phyloP scores from a whole-genome alignment of 2,797 vertebrate genomes.

The Nasua narica region DNA sequence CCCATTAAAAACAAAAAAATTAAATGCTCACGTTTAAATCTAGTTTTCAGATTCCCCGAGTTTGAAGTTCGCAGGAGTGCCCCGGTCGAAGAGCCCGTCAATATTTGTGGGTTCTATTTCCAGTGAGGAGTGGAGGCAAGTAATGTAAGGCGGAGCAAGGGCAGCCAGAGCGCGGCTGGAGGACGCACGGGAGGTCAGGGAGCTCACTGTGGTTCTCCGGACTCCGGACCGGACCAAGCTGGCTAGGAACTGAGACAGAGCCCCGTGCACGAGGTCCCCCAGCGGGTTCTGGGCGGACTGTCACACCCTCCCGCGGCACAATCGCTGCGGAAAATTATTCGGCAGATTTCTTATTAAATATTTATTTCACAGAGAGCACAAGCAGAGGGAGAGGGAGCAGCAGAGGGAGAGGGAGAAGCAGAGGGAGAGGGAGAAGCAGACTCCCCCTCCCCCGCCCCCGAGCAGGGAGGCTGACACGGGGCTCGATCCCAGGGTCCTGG shows the following conservation, averaged over 20 bases:
- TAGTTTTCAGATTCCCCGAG: background rate
- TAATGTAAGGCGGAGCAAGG: too few relatives aligned
- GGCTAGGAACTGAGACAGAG: background rate
- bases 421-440: background rate
- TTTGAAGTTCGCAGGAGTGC: background rate
- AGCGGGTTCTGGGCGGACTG: background rate
- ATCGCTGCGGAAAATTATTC: background rate
- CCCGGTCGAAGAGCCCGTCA: background rate
- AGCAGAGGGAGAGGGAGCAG: background rate
- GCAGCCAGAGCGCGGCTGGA: background rate
- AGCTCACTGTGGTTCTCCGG: too few relatives aligned
- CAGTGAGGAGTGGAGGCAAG: too few relatives aligned
- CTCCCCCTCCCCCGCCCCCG: too few relatives aligned
- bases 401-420: background rate
- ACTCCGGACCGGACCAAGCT: too few relatives aligned
- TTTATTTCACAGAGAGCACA: background rate
- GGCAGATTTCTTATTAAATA: background rate
- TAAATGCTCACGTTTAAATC: background rate
- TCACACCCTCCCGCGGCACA: background rate
- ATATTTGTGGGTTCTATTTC: accelerated
- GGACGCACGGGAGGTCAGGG: background rate
- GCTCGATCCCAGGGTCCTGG: too few relatives aligned
- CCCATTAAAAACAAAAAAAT: background rate
- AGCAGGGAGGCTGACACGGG: background rate
- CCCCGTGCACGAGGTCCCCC: background rate